These are phyloP conservation scores for Zelleria hepariella DNA, from an alignment of 2,888 invertebrate species.

Conservation along the genomic window DNA sequence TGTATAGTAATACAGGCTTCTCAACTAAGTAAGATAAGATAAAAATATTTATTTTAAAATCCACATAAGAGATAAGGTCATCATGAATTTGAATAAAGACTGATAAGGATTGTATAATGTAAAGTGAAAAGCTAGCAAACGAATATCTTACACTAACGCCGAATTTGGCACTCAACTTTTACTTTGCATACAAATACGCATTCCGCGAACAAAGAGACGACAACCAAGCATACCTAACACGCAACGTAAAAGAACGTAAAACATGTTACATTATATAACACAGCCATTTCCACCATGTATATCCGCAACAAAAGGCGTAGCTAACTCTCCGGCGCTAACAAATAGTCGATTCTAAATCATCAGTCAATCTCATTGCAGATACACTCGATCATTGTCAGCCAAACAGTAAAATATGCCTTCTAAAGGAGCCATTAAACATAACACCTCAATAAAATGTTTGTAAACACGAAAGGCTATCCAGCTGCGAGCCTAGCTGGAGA, in stretches of 20 bases:
- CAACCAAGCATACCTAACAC: not conserved
- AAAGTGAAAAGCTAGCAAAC: no score
- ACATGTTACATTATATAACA: conserved; percentile 7
- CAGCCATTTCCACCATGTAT: conserved; percentile 3
- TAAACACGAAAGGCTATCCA: conserved; percentile 66
- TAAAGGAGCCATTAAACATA: conserved; percentile 64
- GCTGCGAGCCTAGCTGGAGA: conserved; percentile 41
- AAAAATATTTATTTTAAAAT: no score
- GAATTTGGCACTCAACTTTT: not conserved
- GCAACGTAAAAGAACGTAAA: not conserved
- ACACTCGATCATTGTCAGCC: conserved; percentile 46
- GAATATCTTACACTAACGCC: no score
- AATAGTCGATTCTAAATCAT: conserved; percentile 3
- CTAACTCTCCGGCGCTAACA: not conserved
- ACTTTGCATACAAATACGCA: not conserved
- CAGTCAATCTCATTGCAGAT: conserved; percentile 4
- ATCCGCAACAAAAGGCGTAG: conserved; percentile 1
- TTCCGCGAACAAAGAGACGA: not conserved
- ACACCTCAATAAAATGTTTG: conserved; percentile 70
- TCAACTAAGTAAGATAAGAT: no score
- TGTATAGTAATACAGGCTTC: no score
- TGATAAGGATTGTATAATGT: no score
- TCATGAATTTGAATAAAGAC: no score
- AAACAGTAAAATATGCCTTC: conserved; percentile 50
- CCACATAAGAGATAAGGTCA: no score